Base-by-base conservation (phyloP, 2,113 vertebrate genomes). In the Oryzias woworae region DNA sequence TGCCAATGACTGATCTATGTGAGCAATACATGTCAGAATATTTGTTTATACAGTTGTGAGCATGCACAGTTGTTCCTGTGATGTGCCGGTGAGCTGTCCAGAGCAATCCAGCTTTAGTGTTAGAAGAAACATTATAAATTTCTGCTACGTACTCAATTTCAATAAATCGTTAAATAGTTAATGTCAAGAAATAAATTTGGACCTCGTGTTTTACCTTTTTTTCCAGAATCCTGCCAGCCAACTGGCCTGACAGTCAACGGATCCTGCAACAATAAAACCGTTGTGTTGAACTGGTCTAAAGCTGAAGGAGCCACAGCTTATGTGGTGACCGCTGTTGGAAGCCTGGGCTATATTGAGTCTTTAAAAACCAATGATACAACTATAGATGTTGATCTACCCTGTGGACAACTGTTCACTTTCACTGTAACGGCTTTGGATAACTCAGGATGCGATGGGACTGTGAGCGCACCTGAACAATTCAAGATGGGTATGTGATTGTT, bases 171-270 rank as follows among this genome's bases (percentile, higher is more conserved):
- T 17, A 14, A 17, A 45, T 16, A 16, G 44, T 17, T 14, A 16
- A 45, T 45, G 6, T 45, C 6, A 15, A 2, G 16, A 48, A 48
- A 18, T 20, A 18, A 12, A 17, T 12, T 17, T 18, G 17, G 16
- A 17, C 5, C 10, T 48, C 36, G 5, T 14, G 12, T 31, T 13
- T 13, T 28, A 28, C 26, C 20, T 60, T 46, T 7, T 65, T 50
- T 24, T 53, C 24, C 79, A 94, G 93, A 76, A 5, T 91, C 92
- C 13, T 94, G 93, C 66, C 80, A 78, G 53, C 90, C 90, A 1
- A 50, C 63, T 17, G 59, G 78, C 12, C 60, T 91, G 47, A 71
- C 28, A 1, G 78, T 68, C n/a, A 7, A 1, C 0, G 86, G 88
- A 5, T 83, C 86, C 1, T 94, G 92, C 73, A 43, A 77, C 24